A percentile compares a stretch with the other conserved stretches of the same genome.
Conservation (phyloP, 2,113 vertebrate genomes). For the Prionailurus bengalensis region DNA sequence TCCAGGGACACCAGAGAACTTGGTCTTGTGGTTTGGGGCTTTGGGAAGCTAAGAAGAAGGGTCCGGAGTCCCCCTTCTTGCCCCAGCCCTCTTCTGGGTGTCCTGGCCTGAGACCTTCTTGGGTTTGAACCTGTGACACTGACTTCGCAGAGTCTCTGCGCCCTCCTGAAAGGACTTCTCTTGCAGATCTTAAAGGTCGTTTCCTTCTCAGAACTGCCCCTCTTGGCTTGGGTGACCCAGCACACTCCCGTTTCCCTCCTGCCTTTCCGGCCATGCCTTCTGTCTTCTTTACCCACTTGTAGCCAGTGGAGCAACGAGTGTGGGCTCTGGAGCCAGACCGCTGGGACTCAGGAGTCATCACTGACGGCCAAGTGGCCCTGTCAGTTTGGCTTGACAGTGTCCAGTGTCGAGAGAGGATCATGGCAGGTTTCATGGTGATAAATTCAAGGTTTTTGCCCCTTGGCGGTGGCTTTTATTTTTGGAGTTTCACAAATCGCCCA, state of each 20-base stretch:
- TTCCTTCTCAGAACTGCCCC: not conserved
- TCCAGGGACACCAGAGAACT: not conserved
- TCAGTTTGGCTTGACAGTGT: not conserved
- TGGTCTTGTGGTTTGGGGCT: not conserved
- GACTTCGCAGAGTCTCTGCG: not conserved
- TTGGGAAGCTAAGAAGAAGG: conserved; percentile 6
- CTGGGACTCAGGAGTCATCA: not conserved
- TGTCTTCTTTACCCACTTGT: not conserved
- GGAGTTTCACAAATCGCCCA: not conserved
- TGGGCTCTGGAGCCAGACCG: not conserved
- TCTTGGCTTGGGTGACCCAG: not conserved
- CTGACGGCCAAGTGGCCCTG: not conserved
- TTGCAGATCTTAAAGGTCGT: not conserved
- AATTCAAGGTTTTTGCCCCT: not conserved
- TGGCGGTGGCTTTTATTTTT: not conserved
- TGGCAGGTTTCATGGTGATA: not conserved
- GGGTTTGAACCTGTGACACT: not conserved
- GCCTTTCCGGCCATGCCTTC: not conserved
- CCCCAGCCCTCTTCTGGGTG: not conserved
- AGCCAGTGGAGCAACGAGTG: not conserved
- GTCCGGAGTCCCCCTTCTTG: not conserved
- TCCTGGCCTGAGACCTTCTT: not conserved
- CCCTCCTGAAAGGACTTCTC: not conserved
- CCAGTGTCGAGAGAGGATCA: not conserved
- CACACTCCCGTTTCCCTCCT: accelerated